Base-by-base conservation (phyloP, 2,888 invertebrate genomes). In the Zaprionus lineosus region DNA sequence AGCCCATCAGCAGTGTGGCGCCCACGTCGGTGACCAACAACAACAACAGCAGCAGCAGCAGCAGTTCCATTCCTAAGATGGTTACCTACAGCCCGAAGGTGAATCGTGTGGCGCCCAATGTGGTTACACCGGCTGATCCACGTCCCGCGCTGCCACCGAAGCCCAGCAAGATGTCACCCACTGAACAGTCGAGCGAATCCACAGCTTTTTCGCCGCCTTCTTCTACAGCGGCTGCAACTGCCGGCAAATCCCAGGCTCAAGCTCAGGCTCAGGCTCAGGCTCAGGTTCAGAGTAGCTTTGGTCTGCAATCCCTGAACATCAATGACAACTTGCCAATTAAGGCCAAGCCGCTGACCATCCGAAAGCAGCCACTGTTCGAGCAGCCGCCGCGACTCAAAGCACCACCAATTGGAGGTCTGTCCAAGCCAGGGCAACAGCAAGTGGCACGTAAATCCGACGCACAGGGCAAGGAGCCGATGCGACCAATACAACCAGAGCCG, bases 1-100 rank as follows among this genome's bases (percentile, higher is more conserved):
- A 96, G 90, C 96, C 96, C 62, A 94, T 96, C 69, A 96, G 95
- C 89, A 96, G 95, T 90, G 96, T 96, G 65, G 95, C 96, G 71
- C 95, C 96, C 65, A 94, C 94, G 67, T 93, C 94, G 46, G 92
- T 94, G 85, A 79, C 83, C 55, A 48, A 12, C 19, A 11, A 18
- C 62, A 3, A n/a, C n/a, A 3, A 33, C 33, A 9, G 14, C 9
- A 16, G 11, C 15, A 39, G 9, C 26, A 41, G 39, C 11, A 21
- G 55, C 62, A 81, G 79, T 44, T 44, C 83, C 34, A 82, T 89
- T 74, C 88, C 90, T 52, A 90, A 90, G 81, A 90, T 89, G 76
- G 87, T 90, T 8, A 87, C 89, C 31, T 89, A 89, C 66, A 89
- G 72, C 59, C 90, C 90, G 67, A 91, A 87, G 89, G 92, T 90